Conservation (phyloP, 2,888 invertebrate genomes). For the Exephanes ischioxanthus region DNA sequence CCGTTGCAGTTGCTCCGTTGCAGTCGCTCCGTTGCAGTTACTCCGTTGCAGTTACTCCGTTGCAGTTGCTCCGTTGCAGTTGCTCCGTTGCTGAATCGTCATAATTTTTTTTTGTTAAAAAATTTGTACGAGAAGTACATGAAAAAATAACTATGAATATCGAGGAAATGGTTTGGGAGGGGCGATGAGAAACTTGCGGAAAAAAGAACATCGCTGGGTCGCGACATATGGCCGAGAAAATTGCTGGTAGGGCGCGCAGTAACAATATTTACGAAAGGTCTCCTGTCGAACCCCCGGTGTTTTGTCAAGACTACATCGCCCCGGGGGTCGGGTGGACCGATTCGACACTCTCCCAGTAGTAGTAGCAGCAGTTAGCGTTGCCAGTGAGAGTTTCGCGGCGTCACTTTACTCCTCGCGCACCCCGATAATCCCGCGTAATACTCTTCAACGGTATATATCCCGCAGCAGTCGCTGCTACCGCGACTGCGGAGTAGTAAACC, state of each 20-base stretch:
- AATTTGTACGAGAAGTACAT: not conserved
- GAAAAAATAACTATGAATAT: not conserved
- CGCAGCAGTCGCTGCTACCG: slow-evolving; percentile 66
- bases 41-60: too few species aligned
- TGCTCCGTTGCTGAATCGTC: not conserved
- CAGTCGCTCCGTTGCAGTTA: too few species aligned
- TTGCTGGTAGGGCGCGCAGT: slow-evolving; percentile 82
- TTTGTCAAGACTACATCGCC: slow-evolving; percentile 83
- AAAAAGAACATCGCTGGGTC: slow-evolving; percentile 65
- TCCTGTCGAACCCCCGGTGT: slow-evolving; percentile 79
- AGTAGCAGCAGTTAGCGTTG: slow-evolving; percentile 13
- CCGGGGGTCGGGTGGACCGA: slow-evolving; percentile 75
- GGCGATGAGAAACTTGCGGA: slow-evolving; percentile 39
- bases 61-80: too few species aligned
- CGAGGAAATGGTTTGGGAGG: not conserved
- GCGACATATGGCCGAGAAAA: slow-evolving; percentile 83
- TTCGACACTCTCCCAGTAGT: slow-evolving; percentile 73
- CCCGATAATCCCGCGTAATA: slow-evolving; percentile 82
- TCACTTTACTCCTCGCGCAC: slow-evolving; percentile 58
- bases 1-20: too few species aligned
- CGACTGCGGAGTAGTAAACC: slow-evolving; percentile 76
- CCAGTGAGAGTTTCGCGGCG: slow-evolving; percentile 48
- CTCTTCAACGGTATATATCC: slow-evolving; percentile 77
- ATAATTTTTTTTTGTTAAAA: not conserved
- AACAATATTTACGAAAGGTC: slow-evolving; percentile 84